phyloP scores from a whole-genome alignment of 2,113 vertebrate species.

The Galbula dea region DNA sequence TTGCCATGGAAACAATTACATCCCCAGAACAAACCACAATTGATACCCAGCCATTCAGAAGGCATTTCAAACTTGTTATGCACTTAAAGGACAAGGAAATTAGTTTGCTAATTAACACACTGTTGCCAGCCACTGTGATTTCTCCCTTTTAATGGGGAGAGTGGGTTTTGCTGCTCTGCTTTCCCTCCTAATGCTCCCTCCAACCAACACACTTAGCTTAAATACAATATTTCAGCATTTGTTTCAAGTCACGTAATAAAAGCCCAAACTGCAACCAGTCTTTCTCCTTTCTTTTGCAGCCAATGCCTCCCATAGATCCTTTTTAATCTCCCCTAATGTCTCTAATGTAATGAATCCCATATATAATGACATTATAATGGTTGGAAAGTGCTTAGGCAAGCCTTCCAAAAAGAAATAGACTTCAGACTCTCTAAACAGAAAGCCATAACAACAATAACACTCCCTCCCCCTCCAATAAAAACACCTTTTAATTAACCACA shows the following conservation, averaged over 20 bases:
- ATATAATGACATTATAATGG: slow-evolving; percentile 59
- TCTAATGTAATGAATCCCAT: slow-evolving; percentile 57
- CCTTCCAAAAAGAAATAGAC: slow-evolving; percentile 38
- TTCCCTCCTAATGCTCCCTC: not conserved
- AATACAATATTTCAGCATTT: slow-evolving; percentile 47
- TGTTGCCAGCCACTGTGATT: slow-evolving; percentile 9
- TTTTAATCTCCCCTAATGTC: slow-evolving; percentile 63
- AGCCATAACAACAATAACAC: slow-evolving; percentile 19
- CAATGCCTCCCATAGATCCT: slow-evolving; percentile 39
- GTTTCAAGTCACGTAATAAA: slow-evolving; percentile 46
- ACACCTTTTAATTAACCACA: slow-evolving; percentile 41
- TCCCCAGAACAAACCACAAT: slow-evolving; percentile 15
- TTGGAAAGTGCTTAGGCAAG: slow-evolving; percentile 58
- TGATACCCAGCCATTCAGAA: slow-evolving; percentile 23
- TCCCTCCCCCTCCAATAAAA: not conserved
- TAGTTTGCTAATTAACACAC: slow-evolving; percentile 55
- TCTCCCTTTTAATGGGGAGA: slow-evolving; percentile 17
- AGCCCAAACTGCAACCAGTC: slow-evolving; percentile 7
- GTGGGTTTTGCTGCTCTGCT: not conserved
- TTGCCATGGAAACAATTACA: slow-evolving; percentile 52
- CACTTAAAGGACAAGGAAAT: slow-evolving; percentile 34
- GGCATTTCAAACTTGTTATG: slow-evolving; percentile 48
- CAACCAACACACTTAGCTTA: slow-evolving; percentile 27
- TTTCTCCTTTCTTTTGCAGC: slow-evolving; percentile 36
- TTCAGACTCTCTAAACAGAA: slow-evolving; percentile 41